These are phyloP conservation scores for Chondrosia reniformis DNA, from an alignment of 37 sponge, comb jelly and placozoan genomes.

Conservation along the genomic window DNA sequence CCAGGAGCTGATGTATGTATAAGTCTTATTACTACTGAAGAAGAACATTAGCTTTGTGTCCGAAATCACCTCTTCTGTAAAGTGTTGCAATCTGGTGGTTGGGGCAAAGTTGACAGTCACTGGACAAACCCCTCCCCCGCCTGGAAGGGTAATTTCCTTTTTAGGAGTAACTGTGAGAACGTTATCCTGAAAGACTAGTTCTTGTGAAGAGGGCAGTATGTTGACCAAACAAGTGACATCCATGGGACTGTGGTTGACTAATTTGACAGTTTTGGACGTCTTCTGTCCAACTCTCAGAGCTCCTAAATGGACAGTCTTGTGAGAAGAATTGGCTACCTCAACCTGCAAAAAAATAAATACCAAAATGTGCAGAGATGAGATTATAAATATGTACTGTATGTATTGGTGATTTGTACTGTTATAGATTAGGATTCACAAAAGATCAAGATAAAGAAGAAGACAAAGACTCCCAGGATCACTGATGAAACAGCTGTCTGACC, in stretches of 20 bases:
- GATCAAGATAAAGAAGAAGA: slow-evolving; percentile 8
- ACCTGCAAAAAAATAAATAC: slow-evolving; percentile 34
- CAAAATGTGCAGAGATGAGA: not conserved
- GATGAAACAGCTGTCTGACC: no score
- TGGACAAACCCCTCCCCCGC: slow-evolving; percentile 39
- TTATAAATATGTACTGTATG: not conserved
- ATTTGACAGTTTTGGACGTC: slow-evolving; percentile 47
- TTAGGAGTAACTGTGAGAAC: slow-evolving; percentile 63
- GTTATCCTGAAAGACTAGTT: slow-evolving; percentile 50
- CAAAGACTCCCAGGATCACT: no score
- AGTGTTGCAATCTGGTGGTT: slow-evolving; percentile 62
- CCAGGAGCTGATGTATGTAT: no score
- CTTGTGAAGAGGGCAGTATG: slow-evolving; percentile 48
- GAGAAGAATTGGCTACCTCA: slow-evolving; percentile 71
- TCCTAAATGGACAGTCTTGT: slow-evolving; percentile 81
- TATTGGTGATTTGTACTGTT: not conserved
- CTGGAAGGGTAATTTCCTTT: slow-evolving; percentile 65
- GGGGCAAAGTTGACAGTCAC: slow-evolving; percentile 74
- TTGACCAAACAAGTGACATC: slow-evolving; percentile 59
- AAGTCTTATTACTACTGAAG: no score
- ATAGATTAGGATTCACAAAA: no score
- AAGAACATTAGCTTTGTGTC: no score
- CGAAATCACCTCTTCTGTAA: slow-evolving; percentile 92
- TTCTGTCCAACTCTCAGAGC: slow-evolving; percentile 65
- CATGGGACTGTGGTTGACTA: slow-evolving; percentile 82